Evolutionary conservation across 2,113 vertebrate species (phyloP).

Genomic region (Brachypodius melanocephalos): DNA sequence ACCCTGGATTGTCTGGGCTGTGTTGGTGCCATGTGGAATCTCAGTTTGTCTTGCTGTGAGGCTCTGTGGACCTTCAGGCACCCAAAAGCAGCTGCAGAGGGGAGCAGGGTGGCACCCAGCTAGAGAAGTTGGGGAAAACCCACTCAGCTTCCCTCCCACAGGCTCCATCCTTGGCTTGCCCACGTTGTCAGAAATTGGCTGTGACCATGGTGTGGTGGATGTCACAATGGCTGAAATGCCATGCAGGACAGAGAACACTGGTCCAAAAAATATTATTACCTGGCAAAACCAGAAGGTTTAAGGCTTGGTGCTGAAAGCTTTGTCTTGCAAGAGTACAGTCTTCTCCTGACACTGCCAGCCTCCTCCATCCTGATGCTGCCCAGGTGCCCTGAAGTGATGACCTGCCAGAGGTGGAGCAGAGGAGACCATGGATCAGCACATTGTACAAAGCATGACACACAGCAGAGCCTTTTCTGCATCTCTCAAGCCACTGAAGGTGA

Average conservation of each 20-base stretch:
- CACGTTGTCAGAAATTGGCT: rapidly evolving
- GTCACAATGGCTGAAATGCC: neutral
- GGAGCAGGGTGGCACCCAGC: neutral
- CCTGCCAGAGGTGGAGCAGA: neutral
- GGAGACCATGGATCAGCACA: neutral
- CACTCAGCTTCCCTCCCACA: neutral
- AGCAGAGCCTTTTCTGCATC: neutral
- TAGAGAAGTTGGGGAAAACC: neutral
- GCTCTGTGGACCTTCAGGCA: neutral
- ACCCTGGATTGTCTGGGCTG: neutral
- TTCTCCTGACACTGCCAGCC: neutral
- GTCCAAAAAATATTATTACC: neutral
- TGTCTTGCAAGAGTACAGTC: neutral
- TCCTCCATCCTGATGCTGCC: neutral
- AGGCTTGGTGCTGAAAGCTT: neutral
- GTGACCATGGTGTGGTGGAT: rapidly evolving
- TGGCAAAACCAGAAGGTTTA: neutral
- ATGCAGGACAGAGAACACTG: neutral
- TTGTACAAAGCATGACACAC: neutral
- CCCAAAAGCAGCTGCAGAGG: neutral
- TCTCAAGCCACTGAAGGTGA: neutral
- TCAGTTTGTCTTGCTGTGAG: neutral
- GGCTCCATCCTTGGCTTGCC: neutral
- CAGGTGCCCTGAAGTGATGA: neutral
- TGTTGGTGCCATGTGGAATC: neutral